Evolutionary conservation across 1,140 invertebrate species (phyloP).

Genomic region (Trichomalopsis sarcophagae): DNA sequence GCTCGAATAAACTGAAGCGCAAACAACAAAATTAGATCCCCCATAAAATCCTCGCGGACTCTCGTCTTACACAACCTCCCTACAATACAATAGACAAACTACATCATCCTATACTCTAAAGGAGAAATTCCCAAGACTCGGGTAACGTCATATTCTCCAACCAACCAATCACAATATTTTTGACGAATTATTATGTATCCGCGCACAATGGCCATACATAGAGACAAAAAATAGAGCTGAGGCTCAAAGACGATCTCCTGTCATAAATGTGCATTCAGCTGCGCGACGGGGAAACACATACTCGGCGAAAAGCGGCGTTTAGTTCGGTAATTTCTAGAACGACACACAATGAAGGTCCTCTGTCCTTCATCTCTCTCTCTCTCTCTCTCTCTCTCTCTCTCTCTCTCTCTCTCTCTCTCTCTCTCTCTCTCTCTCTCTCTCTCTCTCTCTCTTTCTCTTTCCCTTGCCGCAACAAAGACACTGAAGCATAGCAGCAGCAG

Average conservation of each 20-base stretch:
- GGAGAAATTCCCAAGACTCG: slow-evolving; percentile 45
- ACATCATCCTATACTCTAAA: neutral
- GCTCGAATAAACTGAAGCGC: too few relatives aligned
- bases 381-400: neutral
- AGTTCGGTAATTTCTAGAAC: slow-evolving; percentile 62
- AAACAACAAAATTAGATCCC: neutral
- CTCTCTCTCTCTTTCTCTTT: neutral
- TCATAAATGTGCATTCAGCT: slow-evolving; percentile 67
- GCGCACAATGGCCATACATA: slow-evolving; percentile 64
- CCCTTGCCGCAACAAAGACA: slow-evolving; percentile 69
- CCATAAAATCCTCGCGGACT: neutral
- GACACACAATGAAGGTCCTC: slow-evolving; percentile 67
- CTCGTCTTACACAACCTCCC: neutral
- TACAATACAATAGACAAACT: slow-evolving; percentile 26
- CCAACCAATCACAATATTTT: slow-evolving; percentile 75
- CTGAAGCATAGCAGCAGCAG: slow-evolving; percentile 32
- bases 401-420: neutral
- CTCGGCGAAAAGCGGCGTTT: slow-evolving; percentile 50
- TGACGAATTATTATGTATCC: slow-evolving; percentile 70
- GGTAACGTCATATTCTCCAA: slow-evolving; percentile 70
- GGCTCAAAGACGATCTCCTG: slow-evolving; percentile 9
- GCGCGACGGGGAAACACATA: slow-evolving; percentile 62
- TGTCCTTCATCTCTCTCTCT: slow-evolving; percentile 25
- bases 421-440: neutral
- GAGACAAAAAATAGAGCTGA: slow-evolving; percentile 38